phyloP scores from a whole-genome alignment of 2,888 invertebrate genomes.

The Phrixothrix hirtus region DNA sequence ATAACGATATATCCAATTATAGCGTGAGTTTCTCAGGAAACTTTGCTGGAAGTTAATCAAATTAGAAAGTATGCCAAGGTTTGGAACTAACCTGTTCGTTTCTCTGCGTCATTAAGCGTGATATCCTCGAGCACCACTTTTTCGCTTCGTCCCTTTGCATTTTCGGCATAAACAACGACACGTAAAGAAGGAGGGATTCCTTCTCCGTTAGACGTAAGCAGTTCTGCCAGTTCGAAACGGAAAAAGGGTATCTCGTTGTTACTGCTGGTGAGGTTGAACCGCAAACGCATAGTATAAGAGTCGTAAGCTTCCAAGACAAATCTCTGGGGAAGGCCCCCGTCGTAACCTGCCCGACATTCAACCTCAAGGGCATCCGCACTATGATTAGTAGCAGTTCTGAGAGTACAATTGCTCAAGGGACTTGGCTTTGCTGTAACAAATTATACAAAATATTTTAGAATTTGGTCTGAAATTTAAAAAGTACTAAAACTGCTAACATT shows the following conservation, averaged over 20 bases:
- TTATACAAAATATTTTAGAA: slow-evolving; percentile 14
- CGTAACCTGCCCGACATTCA: slow-evolving; percentile 85
- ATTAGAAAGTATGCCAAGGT: slow-evolving; percentile 3
- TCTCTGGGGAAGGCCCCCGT: slow-evolving; percentile 85
- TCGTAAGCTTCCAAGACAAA: slow-evolving; percentile 84
- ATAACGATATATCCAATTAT: too few species aligned
- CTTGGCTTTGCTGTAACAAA: slow-evolving; percentile 71
- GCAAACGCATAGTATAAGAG: slow-evolving; percentile 69
- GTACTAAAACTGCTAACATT: too few species aligned
- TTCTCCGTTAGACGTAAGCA: slow-evolving; percentile 59
- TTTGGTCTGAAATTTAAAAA: too few species aligned
- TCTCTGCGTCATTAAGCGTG: slow-evolving; percentile 84
- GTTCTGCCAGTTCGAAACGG: slow-evolving; percentile 65
- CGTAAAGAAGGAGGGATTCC: slow-evolving; percentile 66
- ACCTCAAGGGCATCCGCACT: slow-evolving; percentile 69
- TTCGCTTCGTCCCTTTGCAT: slow-evolving; percentile 84
- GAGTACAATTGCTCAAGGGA: slow-evolving; percentile 83
- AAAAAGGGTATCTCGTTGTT: slow-evolving; percentile 64
- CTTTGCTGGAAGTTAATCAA: slow-evolving; percentile 8
- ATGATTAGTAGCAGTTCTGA: slow-evolving; percentile 68
- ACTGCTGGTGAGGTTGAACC: slow-evolving; percentile 70
- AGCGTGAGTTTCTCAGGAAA: too few species aligned
- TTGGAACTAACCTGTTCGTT: slow-evolving; percentile 70
- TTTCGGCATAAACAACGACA: slow-evolving; percentile 79
- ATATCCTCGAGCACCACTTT: slow-evolving; percentile 82